These are phyloP conservation scores for Caenorhabditis sp. DNA, from an alignment of 2,888 invertebrate species.

Conservation along the genomic window DNA sequence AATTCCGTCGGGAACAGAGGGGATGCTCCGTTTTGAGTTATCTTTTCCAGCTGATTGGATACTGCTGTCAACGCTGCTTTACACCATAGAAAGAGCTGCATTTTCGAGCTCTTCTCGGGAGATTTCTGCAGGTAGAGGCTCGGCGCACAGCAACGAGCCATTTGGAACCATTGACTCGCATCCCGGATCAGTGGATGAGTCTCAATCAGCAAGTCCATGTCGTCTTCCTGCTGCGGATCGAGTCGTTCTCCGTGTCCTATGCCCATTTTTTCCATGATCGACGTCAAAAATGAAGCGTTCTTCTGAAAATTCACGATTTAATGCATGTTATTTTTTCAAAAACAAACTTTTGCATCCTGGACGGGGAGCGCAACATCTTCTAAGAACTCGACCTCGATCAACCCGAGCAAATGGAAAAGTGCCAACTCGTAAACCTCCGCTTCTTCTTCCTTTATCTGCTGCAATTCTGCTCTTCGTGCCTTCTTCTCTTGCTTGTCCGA, in stretches of 20 bases:
- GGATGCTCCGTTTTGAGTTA: conserved; percentile 44
- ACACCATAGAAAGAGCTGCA: conserved; percentile 61
- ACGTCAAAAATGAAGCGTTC: conserved; percentile 57
- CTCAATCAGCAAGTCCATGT: conserved; percentile 62
- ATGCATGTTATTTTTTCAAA: background rate
- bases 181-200: conserved; percentile 60
- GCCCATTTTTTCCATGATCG: conserved; percentile 59
- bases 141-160: conserved; percentile 64
- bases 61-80: conserved; percentile 57
- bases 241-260: conserved; percentile 38
- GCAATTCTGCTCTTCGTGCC: conserved; percentile 41
- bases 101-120: conserved; percentile 32
- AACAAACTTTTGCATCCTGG: conserved; percentile 46
- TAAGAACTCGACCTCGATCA: conserved; percentile 59
- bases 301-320: conserved; percentile 36
- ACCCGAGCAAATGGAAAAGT: conserved; percentile 51
- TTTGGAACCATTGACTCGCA: conserved; percentile 58
- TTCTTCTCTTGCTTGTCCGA: conserved; percentile 48
- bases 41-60: conserved; percentile 36
- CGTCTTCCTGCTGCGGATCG: conserved; percentile 47
- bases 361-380: conserved; percentile 63
- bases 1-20: conserved; percentile 61
- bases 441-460: conserved; percentile 60
- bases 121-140: conserved; percentile 46
- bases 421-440: conserved; percentile 57